These are phyloP conservation scores for Micronisus gabar DNA, from an alignment of 2,113 vertebrate genomes.

Conservation along the genomic window DNA sequence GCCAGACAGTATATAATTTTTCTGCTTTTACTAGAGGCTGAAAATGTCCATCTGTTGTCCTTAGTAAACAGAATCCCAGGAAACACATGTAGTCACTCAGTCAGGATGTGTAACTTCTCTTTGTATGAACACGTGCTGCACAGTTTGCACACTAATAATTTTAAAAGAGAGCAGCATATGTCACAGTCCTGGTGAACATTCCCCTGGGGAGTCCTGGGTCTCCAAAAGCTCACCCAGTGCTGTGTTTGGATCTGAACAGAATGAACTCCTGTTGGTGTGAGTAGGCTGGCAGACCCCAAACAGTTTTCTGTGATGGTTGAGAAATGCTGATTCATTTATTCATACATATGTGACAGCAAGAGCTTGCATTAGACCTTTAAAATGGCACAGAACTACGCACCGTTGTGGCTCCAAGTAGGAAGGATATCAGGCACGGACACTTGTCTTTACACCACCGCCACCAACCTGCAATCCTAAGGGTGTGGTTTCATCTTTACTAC, in stretches of 20 bases:
- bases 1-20: background rate
- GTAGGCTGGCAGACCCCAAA: background rate
- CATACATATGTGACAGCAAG: fast-evolving
- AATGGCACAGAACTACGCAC: background rate
- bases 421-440: fast-evolving
- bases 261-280: background rate
- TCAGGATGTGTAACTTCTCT: background rate
- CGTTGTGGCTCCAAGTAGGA: background rate
- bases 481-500: background rate
- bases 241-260: background rate
- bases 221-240: background rate
- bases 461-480: background rate
- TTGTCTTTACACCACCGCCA: background rate
- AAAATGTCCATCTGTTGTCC: constrained; percentile 43
- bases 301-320: background rate
- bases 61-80: constrained; percentile 5
- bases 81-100: background rate
- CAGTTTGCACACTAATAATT: background rate
- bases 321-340: background rate
- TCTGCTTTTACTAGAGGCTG: constrained; percentile 46
- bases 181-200: background rate
- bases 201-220: background rate
- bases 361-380: background rate
- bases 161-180: background rate
- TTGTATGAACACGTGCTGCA: background rate